Evolutionary conservation across 2,797 vertebrate species (phyloP).

Genomic region (Phoxinus dragarum): DNA sequence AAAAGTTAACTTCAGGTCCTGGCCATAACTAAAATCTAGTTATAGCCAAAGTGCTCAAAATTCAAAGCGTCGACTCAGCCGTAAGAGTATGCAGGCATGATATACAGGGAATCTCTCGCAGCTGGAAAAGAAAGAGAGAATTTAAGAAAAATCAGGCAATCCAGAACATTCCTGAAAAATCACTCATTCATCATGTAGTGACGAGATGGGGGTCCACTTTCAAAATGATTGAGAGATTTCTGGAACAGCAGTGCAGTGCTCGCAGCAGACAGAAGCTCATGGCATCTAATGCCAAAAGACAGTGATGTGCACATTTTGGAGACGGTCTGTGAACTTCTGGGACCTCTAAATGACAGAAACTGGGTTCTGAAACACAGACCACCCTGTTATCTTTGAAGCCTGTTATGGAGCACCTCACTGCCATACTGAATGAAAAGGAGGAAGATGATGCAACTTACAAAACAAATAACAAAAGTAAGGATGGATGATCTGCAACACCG

Average conservation of each 20-base stretch:
- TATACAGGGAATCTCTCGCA: slow-evolving; percentile 12
- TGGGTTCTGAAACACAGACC: slow-evolving; percentile 4
- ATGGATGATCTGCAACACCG: neutral
- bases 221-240: slow-evolving; percentile 1
- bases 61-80: neutral
- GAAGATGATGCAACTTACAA: slow-evolving; percentile 3
- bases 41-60: neutral
- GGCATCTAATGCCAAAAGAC: slow-evolving; percentile 19
- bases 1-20: no score
- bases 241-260: slow-evolving; percentile 21
- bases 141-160: slow-evolving; percentile 15
- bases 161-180: slow-evolving; percentile 14
- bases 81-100: neutral
- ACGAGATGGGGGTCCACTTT: slow-evolving; percentile 14
- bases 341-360: neutral
- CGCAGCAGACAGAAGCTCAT: neutral
- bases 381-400: neutral
- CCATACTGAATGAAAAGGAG: neutral
- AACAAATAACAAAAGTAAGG: slow-evolving; percentile 2
- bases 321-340: neutral
- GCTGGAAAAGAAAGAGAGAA: slow-evolving; percentile 30
- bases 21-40: neutral
- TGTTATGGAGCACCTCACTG: neutral
- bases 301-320: slow-evolving; percentile 1
- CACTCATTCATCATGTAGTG: slow-evolving; percentile 22